These are phyloP conservation scores for Orbicella faveolata DNA, from an alignment of 64 coral and sea anemone genomes.

Conservation along the genomic window DNA sequence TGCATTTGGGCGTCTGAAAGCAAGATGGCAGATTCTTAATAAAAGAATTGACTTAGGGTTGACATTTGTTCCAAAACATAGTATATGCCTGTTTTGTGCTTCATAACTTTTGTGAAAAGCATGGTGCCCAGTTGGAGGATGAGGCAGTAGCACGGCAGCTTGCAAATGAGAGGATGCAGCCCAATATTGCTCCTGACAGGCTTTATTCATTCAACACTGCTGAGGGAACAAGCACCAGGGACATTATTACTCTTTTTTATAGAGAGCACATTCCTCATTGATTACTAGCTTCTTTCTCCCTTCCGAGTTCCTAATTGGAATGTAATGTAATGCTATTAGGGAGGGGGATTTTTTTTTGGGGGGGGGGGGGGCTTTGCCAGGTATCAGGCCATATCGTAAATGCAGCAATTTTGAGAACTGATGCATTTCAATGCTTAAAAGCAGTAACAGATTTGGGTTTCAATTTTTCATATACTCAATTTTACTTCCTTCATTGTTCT, in stretches of 20 bases:
- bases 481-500: too few species aligned
- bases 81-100: constrained; percentile 11
- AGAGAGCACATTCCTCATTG: constrained; percentile 12
- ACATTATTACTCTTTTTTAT: not conserved
- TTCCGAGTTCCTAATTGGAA: too few species aligned
- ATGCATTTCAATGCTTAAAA: too few species aligned
- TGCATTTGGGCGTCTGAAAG: not conserved
- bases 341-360: too few species aligned
- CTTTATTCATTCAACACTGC: too few species aligned
- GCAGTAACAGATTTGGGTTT: too few species aligned
- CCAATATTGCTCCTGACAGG: not conserved
- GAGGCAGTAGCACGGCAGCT: not conserved
- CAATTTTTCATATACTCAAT: too few species aligned
- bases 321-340: too few species aligned
- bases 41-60: not conserved
- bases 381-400: too few species aligned
- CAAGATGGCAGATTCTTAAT: not conserved
- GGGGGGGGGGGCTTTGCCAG: not conserved
- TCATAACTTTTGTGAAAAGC: constrained; percentile 5
- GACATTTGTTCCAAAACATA: not conserved
- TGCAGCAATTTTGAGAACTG: too few species aligned
- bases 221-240: not conserved
- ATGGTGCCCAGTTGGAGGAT: not conserved
- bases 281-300: not conserved
- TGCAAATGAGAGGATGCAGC: constrained; percentile 1